Conservation (phyloP, 2,113 vertebrate species). For the Nyctibius bracteatus region DNA sequence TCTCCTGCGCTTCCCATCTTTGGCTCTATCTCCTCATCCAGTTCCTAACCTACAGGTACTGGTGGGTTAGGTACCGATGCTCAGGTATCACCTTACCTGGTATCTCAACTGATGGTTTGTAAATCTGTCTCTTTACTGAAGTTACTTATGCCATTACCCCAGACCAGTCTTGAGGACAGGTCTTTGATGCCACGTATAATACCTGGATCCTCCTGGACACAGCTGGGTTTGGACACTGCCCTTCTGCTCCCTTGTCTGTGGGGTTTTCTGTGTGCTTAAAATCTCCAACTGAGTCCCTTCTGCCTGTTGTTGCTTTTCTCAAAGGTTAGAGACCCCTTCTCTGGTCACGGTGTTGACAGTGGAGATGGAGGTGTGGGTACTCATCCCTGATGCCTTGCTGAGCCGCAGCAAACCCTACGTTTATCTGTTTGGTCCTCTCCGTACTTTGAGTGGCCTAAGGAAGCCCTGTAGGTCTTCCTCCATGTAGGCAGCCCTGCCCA, state of each 20-base stretch:
- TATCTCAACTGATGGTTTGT: neutral
- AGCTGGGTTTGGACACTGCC: neutral
- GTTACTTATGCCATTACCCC: neutral
- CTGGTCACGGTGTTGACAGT: neutral
- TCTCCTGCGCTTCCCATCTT: neutral
- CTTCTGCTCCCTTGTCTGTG: neutral
- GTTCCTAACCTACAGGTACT: neutral
- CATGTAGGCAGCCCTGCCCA: fast-evolving
- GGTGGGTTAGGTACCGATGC: neutral
- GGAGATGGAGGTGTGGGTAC: neutral
- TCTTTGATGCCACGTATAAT: neutral
- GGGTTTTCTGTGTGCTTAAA: neutral
- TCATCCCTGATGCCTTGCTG: neutral
- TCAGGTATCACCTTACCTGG: neutral
- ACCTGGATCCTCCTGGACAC: neutral
- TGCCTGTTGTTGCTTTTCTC: neutral
- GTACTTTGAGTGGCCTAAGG: fast-evolving
- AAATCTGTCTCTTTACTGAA: neutral
- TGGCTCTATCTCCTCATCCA: neutral
- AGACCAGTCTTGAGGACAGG: neutral
- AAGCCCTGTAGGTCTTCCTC: neutral
- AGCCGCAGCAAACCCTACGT: neutral
- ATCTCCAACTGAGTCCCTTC: neutral
- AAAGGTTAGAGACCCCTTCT: neutral
- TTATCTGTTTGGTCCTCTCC: neutral